A percentile compares a stretch with the other conserved stretches of the same genome.
Evolutionary conservation across 92 coral and sea anemone genomes (phyloP).

Genomic region (Umimayanthus chanpuru): DNA sequence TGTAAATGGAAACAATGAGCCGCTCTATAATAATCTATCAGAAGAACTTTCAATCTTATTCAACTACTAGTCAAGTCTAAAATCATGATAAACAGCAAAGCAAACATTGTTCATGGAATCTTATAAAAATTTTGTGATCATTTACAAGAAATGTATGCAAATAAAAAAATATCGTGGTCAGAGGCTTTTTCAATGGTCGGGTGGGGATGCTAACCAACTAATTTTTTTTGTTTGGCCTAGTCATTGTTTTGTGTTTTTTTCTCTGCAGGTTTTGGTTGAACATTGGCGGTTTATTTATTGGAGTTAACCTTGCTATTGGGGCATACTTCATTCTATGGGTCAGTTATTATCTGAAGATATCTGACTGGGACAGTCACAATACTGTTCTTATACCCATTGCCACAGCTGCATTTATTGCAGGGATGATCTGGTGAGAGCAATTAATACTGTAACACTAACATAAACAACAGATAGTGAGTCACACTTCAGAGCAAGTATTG

Average conservation of each 20-base stretch:
- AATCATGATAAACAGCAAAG: too few species aligned
- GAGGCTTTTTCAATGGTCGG: too few species aligned
- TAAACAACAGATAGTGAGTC: not conserved
- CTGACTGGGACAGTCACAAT: conserved; percentile 86
- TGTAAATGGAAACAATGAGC: too few species aligned
- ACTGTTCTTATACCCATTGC: conserved; percentile 88
- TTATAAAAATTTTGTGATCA: too few species aligned
- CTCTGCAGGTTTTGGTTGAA: conserved; percentile 79
- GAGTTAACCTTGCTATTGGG: conserved; percentile 77
- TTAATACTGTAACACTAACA: not conserved
- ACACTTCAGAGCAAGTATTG: not conserved
- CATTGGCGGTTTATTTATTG: conserved; percentile 81
- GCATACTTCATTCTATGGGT: conserved; percentile 86
- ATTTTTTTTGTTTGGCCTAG: too few species aligned
- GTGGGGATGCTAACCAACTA: too few species aligned
- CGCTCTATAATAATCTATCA: too few species aligned
- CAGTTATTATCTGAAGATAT: conserved; percentile 77
- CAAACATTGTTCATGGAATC: too few species aligned
- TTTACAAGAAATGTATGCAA: too few species aligned
- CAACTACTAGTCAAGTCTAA: too few species aligned
- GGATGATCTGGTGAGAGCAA: conserved; percentile 87
- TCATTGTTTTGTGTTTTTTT: not conserved
- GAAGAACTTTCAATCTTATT: too few species aligned
- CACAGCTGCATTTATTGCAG: conserved; percentile 86
- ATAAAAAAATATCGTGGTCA: too few species aligned